Base-by-base conservation (phyloP, 2,888 invertebrate species). In the Dicyrtoma fusca region DNA sequence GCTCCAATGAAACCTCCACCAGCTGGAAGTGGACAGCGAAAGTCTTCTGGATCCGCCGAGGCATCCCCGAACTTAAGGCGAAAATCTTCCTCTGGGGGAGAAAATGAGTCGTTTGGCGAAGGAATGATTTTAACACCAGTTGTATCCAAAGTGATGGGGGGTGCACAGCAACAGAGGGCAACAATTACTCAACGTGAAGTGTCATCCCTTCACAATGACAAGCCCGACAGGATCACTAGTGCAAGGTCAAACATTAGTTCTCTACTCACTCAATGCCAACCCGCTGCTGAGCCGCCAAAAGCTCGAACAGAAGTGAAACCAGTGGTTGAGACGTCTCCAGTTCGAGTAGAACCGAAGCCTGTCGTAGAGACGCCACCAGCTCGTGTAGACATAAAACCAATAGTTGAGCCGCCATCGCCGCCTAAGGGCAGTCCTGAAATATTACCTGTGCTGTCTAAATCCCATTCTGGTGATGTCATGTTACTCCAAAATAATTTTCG, bases 61-160 rank as follows among this genome's bases (percentile, higher is more conserved):
- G 14, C 23, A 55, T 42, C 17, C 13, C 45, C n/a, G 19, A 23
- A 19, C 13, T 14, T 44, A 42, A 44, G 57, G 14, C 42, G 57
- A 5, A 55, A 71, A 19, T 57, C 64, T 4, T 23, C 44, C 14
- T 49, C 49, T n/a, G 59, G 17, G 25, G 55, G 65, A 19, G 65
- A 51, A 19, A 44, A 69, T 59, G 62, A 44, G 26, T 34, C 51
- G 26, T 59, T 25, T 42, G 44, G 25, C 4, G 71, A 71, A 59
- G 71, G 65, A 3, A 59, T 71, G 65, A 65, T 71, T 21, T 25
- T 65, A 17, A 65, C 78, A 11, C 80, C 81, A 10, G 88, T 90
- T 74, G 88, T 89, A 74, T 86, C 86, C 63, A 89, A 88, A 81
- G 91, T 91, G n/a, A 91, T 91, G 91, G 86, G 87, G 64, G 91